These are phyloP conservation scores for Acrossocheilus fasciatus DNA, from an alignment of 2,797 vertebrate species.

Conservation along the genomic window DNA sequence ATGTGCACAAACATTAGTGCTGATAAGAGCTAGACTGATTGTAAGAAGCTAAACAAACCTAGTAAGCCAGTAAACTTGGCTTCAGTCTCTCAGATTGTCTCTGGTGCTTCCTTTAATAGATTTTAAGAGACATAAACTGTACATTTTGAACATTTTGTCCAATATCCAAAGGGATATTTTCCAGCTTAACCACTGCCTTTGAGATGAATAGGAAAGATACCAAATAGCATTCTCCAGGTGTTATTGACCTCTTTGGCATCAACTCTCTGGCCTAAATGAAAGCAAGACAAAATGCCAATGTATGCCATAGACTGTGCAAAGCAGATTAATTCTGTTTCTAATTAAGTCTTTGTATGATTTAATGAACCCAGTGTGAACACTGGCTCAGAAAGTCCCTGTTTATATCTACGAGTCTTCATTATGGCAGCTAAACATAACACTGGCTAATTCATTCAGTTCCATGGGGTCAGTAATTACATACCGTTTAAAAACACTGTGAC, in stretches of 20 bases:
- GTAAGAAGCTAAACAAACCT: not conserved
- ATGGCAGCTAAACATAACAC: slow-evolving; percentile 13
- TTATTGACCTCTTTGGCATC: not conserved
- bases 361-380: slow-evolving; percentile 22
- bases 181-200: not conserved
- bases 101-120: not conserved
- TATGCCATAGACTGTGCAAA: not conserved
- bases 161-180: not conserved
- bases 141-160: not conserved
- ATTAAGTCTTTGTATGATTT: slow-evolving; percentile 24
- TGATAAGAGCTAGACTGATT: not conserved
- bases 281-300: not conserved
- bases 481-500: slow-evolving; percentile 30
- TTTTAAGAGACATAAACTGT: not conserved
- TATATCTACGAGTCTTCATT: not conserved
- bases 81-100: not conserved
- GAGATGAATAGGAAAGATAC: not conserved
- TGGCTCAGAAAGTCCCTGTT: slow-evolving; percentile 21
- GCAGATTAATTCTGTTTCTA: slow-evolving; percentile 6
- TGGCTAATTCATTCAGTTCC: slow-evolving; percentile 28
- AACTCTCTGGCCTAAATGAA: not conserved
- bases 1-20: not conserved
- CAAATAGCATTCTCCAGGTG: not conserved
- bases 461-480: slow-evolving; percentile 18
- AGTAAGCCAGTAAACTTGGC: not conserved